These are phyloP conservation scores for Cryptotermes secundus DNA, from an alignment of 1,140 invertebrate species.

Conservation along the genomic window DNA sequence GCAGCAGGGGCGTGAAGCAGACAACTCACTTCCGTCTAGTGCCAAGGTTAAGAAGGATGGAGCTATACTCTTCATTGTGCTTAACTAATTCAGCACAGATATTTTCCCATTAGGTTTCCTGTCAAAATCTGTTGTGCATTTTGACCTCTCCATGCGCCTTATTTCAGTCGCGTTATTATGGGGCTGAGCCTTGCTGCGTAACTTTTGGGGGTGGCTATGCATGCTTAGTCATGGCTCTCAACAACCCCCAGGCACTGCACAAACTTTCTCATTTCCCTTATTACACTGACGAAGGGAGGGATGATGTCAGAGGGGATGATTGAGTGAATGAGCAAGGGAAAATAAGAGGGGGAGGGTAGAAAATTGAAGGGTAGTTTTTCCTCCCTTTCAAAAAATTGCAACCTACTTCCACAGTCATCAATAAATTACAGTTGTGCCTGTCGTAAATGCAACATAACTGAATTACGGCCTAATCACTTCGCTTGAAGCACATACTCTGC, in stretches of 20 bases:
- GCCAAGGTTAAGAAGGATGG: too few species aligned
- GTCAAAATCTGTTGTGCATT: too few species aligned
- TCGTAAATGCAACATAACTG: background rate
- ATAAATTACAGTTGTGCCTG: background rate
- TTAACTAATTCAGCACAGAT: too few species aligned
- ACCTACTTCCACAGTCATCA: background rate
- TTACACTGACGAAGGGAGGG: constrained; percentile 17
- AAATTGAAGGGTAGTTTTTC: constrained; percentile 14
- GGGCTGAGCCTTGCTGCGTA: background rate
- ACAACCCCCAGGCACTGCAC: background rate
- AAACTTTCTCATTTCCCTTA: constrained; percentile 19
- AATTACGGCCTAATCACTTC: background rate
- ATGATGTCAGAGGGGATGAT: constrained; percentile 11
- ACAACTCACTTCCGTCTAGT: too few species aligned
- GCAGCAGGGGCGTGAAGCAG: too few species aligned
- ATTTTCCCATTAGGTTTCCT: too few species aligned
- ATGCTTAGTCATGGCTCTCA: background rate
- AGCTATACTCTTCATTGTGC: too few species aligned
- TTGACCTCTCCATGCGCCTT: too few species aligned
- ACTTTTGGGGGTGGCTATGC: background rate
- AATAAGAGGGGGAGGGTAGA: constrained; percentile 9
- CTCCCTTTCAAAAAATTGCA: constrained; percentile 1
- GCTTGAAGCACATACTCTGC: background rate
- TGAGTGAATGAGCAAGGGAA: constrained; percentile 4
- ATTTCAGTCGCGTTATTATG: too few species aligned